Evolutionary conservation across 2,797 vertebrate genomes (phyloP), one percentile per base, ranked within the genome.

Genomic region (Trematomus bernacchii): DNA sequence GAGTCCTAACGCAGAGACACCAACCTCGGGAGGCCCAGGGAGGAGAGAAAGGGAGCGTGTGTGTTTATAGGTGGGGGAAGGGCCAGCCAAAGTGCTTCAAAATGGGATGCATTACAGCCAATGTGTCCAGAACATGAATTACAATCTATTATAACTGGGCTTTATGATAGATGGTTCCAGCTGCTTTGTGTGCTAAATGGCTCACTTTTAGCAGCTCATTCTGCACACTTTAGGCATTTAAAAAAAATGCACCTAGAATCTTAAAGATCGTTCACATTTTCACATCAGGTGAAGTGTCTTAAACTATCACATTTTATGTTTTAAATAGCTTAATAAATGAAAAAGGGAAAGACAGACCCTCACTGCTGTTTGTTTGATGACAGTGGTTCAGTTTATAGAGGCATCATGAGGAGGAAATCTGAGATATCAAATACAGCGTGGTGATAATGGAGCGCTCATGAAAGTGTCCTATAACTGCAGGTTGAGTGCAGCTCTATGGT

Each of bases 1-100:
- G 94, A 91, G 91, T 93, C 71, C 92, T 90, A 93, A 94, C 92
- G 94, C 93, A 95, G 93, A 95, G 95, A 94, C 92, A 90, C 93
- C 94, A 95, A 94, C 93, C 93, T 92, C 90, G 92, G 93, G 94
- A 94, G 92, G 93, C 94, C 94, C 91, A 3, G 57, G 66, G 90
- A 93, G 89, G 88, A 91, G 86, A 87, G 73, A 83, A 83, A 82
- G 82, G 83, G 82, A 78, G 86, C 6, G 86, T 82, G 88, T 82
- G 86, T 89, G 87, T 91, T 92, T 87, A 91, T 90, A 85, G 76
- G 82, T 85, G 86, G 91, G 90, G 92, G 93, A 80, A 91, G 92
- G 91, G 92, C 13, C 37, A 77, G 77, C 69, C 86, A 89, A 87
- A 90, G 88, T 91, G 90, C 91, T 93, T 89, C 84, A 84, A 89